Evolutionary conservation across 2,888 invertebrate species (phyloP).

Genomic region (Stramonita haemastoma): DNA sequence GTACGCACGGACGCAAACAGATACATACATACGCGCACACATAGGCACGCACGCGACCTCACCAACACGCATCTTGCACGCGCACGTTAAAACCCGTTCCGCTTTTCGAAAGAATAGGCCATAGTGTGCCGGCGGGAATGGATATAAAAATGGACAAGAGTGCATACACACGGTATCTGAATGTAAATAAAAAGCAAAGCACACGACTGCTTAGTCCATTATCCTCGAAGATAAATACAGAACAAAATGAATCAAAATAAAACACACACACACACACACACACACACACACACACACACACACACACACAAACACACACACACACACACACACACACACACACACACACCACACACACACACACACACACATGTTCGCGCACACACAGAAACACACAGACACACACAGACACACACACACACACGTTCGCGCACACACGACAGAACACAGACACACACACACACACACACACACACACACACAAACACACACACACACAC

Average conservation of each 20-base stretch:
- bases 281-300: not conserved
- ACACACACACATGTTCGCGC: not conserved
- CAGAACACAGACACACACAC: not conserved
- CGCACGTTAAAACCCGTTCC: too few species aligned
- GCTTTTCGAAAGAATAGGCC: too few species aligned
- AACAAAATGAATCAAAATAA: too few species aligned
- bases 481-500: not conserved
- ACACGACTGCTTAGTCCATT: too few species aligned
- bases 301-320: too few species aligned
- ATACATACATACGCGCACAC: too few species aligned
- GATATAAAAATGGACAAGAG: too few species aligned
- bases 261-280: not conserved
- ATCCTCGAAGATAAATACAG: too few species aligned
- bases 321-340: not conserved
- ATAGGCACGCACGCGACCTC: not conserved
- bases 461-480: too few species aligned
- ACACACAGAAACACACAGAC: not conserved
- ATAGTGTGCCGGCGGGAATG: too few species aligned
- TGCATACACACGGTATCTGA: too few species aligned
- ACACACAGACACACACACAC: not conserved
- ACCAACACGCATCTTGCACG: not conserved
- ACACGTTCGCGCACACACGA: not conserved
- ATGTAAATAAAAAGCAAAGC: too few species aligned
- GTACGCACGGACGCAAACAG: not conserved
- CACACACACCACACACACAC: not conserved